These are phyloP conservation scores for Chydorus sphaericus DNA, from an alignment of 2,888 invertebrate genomes.

Conservation along the genomic window DNA sequence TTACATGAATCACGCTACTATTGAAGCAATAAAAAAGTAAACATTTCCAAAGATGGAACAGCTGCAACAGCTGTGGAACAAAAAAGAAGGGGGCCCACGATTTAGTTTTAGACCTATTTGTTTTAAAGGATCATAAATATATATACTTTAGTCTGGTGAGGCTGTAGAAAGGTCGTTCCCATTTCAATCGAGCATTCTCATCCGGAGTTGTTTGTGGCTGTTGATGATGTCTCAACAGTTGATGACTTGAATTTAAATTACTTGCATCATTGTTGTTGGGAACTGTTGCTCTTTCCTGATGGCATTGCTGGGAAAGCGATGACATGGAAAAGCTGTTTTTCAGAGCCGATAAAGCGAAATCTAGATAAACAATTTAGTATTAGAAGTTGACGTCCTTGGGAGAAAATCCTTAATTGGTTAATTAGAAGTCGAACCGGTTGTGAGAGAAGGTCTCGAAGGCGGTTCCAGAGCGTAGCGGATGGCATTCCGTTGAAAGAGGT, in stretches of 20 bases:
- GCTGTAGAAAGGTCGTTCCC: conserved; percentile 67
- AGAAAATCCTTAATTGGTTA: not conserved
- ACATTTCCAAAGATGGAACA: too few relatives aligned
- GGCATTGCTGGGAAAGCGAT: conserved; percentile 38
- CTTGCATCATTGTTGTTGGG: too few relatives aligned
- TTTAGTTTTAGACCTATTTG: too few relatives aligned
- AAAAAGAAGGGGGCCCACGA: too few relatives aligned
- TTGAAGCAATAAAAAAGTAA: too few relatives aligned
- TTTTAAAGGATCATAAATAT: too few relatives aligned
- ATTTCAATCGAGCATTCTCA: conserved; percentile 29
- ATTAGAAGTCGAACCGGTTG: not conserved
- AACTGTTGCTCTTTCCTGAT: not conserved
- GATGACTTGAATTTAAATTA: too few relatives aligned
- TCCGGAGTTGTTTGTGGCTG: too few relatives aligned
- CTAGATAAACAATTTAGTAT: conserved; percentile 29
- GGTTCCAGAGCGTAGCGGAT: not conserved
- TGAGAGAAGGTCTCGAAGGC: conserved; percentile 1
- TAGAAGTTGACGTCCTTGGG: not conserved
- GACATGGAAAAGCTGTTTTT: conserved; percentile 69
- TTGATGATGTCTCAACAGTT: too few relatives aligned
- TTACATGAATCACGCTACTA: too few relatives aligned
- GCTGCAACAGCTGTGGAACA: too few relatives aligned
- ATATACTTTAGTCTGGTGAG: conserved; percentile 39
- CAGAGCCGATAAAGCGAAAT: conserved; percentile 51
- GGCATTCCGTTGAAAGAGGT: not conserved